Evolutionary conservation across 2,888 invertebrate genomes (phyloP), one percentile per base, ranked within the genome.

Genomic region (Diabrotica balteata): DNA sequence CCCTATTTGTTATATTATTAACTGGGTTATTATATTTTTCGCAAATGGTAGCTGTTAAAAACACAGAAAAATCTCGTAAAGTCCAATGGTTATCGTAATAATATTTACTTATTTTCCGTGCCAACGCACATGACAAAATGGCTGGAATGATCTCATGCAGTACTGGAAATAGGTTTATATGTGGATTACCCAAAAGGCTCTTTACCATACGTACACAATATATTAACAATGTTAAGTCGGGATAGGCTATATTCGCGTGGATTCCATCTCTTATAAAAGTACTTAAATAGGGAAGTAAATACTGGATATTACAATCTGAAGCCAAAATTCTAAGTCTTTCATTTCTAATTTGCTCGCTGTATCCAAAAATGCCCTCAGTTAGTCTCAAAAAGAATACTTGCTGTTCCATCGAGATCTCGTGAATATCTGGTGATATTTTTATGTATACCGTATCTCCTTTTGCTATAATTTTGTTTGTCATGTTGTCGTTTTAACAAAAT

Each of bases 41-140:
- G 61, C 78, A 78, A 55, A 80, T 76, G 7, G 75, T 67, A 7
- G 74, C 75, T 2, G 77, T 73, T 22, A 80, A 72, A 68, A 76
- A 77, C 10, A 78, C 75, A 43, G 80, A 77, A 73, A 80, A 80
- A 68, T 80, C 79, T 61, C 80, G 66, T 47, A 80, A 72, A 9
- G 78, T 79, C 80, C 80, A 80, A 51, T 80, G 80, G 59, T 80
- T 80, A 62, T 80, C 80, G 44, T 78, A 73, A 53, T 76, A 75
- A 69, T 79, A 78, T 71, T 78, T 80, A 67, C 78, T 77, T 43
- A 80, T 78, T 72, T 74, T 76, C 59, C 72, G 77, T 3, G 79
- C 70, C 49, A 80, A 49, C 3, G 72, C 75, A 67, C 80, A 80
- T 3, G 80, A 80, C 10, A 80, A 63, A 46, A 79, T 65, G 3